A percentile compares a stretch with the other conserved stretches of the same genome.
phyloP scores from a whole-genome alignment of 2,113 vertebrate species.

The Calcarius ornatus region DNA sequence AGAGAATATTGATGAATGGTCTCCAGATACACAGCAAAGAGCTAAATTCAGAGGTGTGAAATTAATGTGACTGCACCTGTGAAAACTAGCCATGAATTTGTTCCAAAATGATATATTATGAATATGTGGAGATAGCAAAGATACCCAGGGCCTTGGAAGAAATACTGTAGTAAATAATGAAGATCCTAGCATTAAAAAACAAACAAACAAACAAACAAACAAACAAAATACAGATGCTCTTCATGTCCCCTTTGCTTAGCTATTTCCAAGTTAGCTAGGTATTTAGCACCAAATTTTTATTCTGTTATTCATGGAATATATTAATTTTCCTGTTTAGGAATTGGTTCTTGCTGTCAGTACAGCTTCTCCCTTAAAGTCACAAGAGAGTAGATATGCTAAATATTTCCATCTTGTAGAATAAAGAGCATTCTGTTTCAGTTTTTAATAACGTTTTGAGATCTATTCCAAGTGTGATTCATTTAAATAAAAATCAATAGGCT shows the following conservation, averaged over 20 bases:
- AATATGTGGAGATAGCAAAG: not conserved
- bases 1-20: conserved; percentile 43
- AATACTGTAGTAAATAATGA: not conserved
- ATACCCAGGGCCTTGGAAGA: not conserved
- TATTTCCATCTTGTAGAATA: not conserved
- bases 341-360: not conserved
- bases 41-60: conserved; percentile 49
- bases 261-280: not conserved
- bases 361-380: not conserved
- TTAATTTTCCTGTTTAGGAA: not conserved
- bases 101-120: conserved; percentile 1
- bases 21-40: conserved; percentile 26
- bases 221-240: not conserved
- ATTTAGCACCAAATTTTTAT: not conserved
- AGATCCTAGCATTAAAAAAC: not conserved
- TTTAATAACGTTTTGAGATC: conserved; percentile 42
- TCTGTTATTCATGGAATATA: not conserved
- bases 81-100: conserved; percentile 13
- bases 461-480: not conserved
- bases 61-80: conserved; percentile 31
- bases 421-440: conserved; percentile 13
- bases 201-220: not conserved
- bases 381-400: not conserved
- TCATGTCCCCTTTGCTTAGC: not conserved
- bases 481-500: conserved; percentile 45